These are phyloP conservation scores for Proctacanthus coquilletti DNA, from an alignment of 1,140 invertebrate species.

Conservation along the genomic window DNA sequence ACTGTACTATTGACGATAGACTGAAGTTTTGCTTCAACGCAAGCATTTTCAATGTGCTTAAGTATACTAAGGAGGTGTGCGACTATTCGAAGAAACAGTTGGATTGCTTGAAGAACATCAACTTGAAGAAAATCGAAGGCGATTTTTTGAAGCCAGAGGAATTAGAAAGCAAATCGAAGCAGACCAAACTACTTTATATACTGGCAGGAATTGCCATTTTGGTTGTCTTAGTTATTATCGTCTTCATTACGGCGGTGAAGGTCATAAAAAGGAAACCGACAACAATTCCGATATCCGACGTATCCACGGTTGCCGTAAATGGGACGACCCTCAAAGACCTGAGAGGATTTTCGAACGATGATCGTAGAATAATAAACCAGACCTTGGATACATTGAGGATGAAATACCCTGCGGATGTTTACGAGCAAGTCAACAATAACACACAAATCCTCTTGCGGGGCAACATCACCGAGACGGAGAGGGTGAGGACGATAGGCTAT, in stretches of 20 bases:
- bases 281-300: not conserved
- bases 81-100: conserved; percentile 9
- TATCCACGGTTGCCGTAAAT: not conserved
- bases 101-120: conserved; percentile 12
- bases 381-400: conserved; percentile 9
- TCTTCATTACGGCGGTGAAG: not conserved
- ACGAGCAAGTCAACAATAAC: conserved; percentile 8
- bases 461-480: conserved; percentile 7
- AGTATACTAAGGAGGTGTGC: conserved; percentile 19
- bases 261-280: conserved; percentile 1
- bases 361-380: conserved; percentile 10
- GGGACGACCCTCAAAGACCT: conserved; percentile 3
- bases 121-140: conserved; percentile 8
- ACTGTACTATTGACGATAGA: conserved; percentile 11
- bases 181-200: conserved; percentile 6
- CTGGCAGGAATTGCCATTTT: conserved; percentile 1
- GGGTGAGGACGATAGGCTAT: conserved; percentile 8
- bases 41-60: conserved; percentile 11
- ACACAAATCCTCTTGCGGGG: conserved; percentile 6
- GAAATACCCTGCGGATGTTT: conserved; percentile 11
- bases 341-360: conserved; percentile 9
- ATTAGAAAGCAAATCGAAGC: conserved; percentile 3
- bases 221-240: conserved; percentile 3
- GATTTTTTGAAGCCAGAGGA: conserved; percentile 12
- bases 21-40: conserved; percentile 18